A percentile compares a stretch with the other conserved stretches of the same genome.
These are phyloP conservation scores for Dolichotis patagonum DNA, from an alignment of 2,113 vertebrate genomes.

Conservation along the genomic window DNA sequence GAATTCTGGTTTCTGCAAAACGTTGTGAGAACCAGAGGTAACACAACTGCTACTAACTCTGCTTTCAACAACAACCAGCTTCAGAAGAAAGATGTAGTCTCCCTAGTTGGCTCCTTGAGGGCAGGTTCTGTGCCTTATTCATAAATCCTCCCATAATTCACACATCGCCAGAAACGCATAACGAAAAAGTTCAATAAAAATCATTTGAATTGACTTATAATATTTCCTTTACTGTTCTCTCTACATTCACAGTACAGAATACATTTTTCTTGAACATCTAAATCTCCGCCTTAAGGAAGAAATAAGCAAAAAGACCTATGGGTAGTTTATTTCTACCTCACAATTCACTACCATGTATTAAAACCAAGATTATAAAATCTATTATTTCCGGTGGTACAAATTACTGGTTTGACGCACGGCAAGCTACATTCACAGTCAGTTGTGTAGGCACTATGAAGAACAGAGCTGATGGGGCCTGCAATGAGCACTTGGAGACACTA, in stretches of 20 bases:
- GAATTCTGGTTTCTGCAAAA: background rate
- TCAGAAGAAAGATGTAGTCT: background rate
- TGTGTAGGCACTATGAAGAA: background rate
- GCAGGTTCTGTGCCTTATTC: background rate
- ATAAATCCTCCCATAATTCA: background rate
- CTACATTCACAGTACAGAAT: background rate
- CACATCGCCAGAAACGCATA: background rate
- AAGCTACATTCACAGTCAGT: background rate
- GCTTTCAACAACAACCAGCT: background rate
- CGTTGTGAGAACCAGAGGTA: background rate
- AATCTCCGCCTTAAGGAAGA: conserved; percentile 27
- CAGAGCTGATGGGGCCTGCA: background rate
- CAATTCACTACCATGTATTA: background rate
- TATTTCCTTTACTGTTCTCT: background rate
- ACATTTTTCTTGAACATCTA: conserved; percentile 25
- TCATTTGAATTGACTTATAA: background rate
- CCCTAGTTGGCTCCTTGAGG: background rate
- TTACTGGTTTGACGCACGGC: background rate
- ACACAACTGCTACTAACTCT: background rate
- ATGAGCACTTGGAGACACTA: background rate
- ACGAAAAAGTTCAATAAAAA: conserved; percentile 23
- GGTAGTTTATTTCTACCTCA: conserved; percentile 41
- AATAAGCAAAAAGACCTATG: conserved; percentile 4
- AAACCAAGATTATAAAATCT: conserved; percentile 8
- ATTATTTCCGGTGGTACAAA: background rate